A percentile compares a stretch with the other conserved stretches of the same genome.
Evolutionary conservation across 1,140 invertebrate species (phyloP).

Genomic region (Drosophila athabasca): DNA sequence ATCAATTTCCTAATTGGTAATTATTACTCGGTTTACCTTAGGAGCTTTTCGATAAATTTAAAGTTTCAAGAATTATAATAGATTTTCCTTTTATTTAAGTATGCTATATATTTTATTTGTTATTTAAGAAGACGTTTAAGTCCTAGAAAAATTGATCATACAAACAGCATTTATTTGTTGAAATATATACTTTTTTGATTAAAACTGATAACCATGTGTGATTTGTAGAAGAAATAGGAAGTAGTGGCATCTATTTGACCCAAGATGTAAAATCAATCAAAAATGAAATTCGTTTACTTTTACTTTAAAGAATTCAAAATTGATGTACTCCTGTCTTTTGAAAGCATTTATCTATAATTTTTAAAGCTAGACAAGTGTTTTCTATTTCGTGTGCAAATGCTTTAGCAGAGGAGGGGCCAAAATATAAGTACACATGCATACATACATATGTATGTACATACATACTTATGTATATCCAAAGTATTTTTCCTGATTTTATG

Average conservation of each 20-base stretch:
- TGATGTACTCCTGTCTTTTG: not conserved
- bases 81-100: not conserved
- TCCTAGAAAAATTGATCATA: constrained; percentile 36
- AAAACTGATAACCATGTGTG: not conserved
- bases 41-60: constrained; percentile 21
- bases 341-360: not conserved
- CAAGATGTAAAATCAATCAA: not conserved
- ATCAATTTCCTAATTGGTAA: not conserved
- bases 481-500: not conserved
- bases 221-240: constrained; percentile 1
- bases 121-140: constrained; percentile 54
- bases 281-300: too few relatives aligned
- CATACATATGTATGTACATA: constrained; percentile 1
- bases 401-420: too few relatives aligned
- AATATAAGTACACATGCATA: not conserved
- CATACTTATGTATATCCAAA: not conserved
- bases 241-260: not conserved
- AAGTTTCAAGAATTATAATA: constrained; percentile 1
- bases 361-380: constrained; percentile 6
- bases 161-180: constrained; percentile 18
- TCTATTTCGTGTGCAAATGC: not conserved
- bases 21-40: not conserved
- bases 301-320: not conserved
- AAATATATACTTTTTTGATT: not conserved
- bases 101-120: constrained; percentile 21